Conservation (phyloP, 2,113 vertebrate genomes). For the Anser cygnoides region DNA sequence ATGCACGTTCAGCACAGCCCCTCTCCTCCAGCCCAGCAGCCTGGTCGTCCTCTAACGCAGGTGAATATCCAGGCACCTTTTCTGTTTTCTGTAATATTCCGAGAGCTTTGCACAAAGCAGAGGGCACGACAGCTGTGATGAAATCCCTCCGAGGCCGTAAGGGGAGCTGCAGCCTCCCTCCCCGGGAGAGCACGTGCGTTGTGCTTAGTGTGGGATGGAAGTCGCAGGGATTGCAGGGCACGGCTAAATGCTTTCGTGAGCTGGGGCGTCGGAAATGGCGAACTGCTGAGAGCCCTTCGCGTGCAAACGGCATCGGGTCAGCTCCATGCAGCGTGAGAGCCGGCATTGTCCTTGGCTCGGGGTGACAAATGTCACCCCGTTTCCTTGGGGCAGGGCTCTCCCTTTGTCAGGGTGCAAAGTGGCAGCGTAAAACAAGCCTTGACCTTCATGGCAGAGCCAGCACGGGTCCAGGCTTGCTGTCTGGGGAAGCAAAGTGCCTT, state of each 20-base stretch:
- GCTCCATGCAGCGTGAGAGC: background rate
- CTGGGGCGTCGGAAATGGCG: rapidly evolving
- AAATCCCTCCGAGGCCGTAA: no score
- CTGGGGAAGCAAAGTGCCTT: background rate
- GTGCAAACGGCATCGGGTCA: background rate
- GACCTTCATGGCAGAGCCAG: background rate
- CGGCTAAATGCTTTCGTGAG: background rate
- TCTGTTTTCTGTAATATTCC: rapidly evolving
- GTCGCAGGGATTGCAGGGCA: background rate
- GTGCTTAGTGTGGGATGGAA: background rate
- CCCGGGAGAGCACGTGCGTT: no score
- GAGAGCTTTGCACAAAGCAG: background rate
- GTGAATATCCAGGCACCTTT: background rate
- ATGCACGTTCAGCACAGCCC: background rate
- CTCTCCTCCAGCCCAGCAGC: background rate
- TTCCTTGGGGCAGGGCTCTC: background rate
- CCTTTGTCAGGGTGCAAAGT: background rate
- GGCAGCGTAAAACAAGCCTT: background rate
- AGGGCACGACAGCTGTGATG: background rate
- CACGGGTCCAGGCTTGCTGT: background rate
- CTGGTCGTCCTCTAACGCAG: rapidly evolving
- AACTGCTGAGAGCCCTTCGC: background rate
- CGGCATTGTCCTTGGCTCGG: background rate
- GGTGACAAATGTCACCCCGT: background rate
- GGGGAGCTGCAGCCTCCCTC: no score